Percentiles rank a stretch among this genome's conserved stretches.
These are phyloP conservation scores for Trichopria drosophilae DNA, from an alignment of 2,888 invertebrate genomes.

Conservation along the genomic window DNA sequence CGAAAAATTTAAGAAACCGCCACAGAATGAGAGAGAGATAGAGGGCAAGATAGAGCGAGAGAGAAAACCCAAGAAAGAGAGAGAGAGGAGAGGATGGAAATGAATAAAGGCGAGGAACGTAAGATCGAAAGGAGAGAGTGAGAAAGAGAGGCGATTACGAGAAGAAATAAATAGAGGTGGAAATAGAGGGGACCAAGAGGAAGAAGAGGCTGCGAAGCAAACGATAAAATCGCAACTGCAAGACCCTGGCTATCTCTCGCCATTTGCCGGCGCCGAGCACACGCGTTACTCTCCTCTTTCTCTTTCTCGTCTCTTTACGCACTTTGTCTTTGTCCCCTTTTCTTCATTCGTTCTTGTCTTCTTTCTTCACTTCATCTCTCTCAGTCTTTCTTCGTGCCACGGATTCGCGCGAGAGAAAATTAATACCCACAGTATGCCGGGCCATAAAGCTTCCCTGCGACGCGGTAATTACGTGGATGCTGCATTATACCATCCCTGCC, in stretches of 20 bases:
- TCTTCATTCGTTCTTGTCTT: too few species aligned
- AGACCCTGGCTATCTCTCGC: conserved; percentile 41
- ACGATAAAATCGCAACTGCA: conserved; percentile 48
- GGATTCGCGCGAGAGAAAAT: conserved; percentile 48
- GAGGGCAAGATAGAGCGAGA: too few species aligned
- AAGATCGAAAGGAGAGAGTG: conserved; percentile 34
- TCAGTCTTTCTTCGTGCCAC: conserved; percentile 1
- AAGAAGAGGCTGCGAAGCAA: conserved; percentile 23
- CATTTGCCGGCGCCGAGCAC: conserved; percentile 30
- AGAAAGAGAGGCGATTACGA: too few species aligned
- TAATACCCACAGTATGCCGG: conserved; percentile 49
- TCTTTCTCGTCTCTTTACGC: neutral
- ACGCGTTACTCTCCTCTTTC: conserved; percentile 11
- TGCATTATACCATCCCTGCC: conserved; percentile 38
- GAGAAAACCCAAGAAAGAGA: too few species aligned
- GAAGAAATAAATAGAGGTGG: conserved; percentile 26
- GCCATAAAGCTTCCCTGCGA: conserved; percentile 54
- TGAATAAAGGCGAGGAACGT: conserved; percentile 21
- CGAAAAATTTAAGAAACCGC: too few species aligned
- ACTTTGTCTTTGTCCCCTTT: conserved; percentile 11
- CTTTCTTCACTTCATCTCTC: too few species aligned
- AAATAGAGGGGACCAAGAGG: conserved; percentile 5
- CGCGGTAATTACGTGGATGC: conserved; percentile 52
- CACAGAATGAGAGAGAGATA: too few species aligned
- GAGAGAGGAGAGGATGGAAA: conserved; percentile 25